phyloP scores from a whole-genome alignment of 2,113 vertebrate species.

The Syngnathus scovelli region DNA sequence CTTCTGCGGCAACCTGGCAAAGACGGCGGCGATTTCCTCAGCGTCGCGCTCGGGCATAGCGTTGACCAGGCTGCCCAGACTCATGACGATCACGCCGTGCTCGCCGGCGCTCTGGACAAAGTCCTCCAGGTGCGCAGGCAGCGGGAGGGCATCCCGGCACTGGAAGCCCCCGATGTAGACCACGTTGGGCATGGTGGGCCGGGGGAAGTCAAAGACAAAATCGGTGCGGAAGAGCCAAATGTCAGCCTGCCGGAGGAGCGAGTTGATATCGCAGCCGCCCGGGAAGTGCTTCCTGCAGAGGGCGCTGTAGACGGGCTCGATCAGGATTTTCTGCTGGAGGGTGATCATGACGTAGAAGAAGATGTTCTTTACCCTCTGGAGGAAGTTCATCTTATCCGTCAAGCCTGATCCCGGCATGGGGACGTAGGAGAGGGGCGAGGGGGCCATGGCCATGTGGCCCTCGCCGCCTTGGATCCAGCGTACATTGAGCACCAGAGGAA shows the following conservation, averaged over 20 bases:
- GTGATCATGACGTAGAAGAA: conserved; percentile 35
- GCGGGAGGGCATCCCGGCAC: conserved; percentile 56
- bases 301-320: conserved; percentile 54
- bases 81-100: conserved; percentile 63
- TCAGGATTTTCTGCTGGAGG: conserved; percentile 41
- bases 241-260: conserved; percentile 65
- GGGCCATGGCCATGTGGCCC: conserved; percentile 62
- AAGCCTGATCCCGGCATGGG: conserved; percentile 63
- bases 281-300: conserved; percentile 61
- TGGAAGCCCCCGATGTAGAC: conserved; percentile 67
- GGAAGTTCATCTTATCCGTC: conserved; percentile 66
- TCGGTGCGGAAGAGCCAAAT: conserved; percentile 69
- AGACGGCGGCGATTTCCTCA: conserved; percentile 51
- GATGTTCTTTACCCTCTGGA: conserved; percentile 63
- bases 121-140: conserved; percentile 57
- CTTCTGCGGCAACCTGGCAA: conserved; percentile 67
- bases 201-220: conserved; percentile 69
- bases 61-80: conserved; percentile 55
- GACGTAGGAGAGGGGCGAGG: conserved; percentile 68
- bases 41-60: conserved; percentile 45
- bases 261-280: conserved; percentile 48
- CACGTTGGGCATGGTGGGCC: conserved; percentile 66
- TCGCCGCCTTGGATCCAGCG: conserved; percentile 68
- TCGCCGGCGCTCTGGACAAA: conserved; percentile 66
- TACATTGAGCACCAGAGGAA: conserved; percentile 67